Evolutionary conservation across 2,113 vertebrate genomes (phyloP).

Genomic region (Plestiodon gilberti): DNA sequence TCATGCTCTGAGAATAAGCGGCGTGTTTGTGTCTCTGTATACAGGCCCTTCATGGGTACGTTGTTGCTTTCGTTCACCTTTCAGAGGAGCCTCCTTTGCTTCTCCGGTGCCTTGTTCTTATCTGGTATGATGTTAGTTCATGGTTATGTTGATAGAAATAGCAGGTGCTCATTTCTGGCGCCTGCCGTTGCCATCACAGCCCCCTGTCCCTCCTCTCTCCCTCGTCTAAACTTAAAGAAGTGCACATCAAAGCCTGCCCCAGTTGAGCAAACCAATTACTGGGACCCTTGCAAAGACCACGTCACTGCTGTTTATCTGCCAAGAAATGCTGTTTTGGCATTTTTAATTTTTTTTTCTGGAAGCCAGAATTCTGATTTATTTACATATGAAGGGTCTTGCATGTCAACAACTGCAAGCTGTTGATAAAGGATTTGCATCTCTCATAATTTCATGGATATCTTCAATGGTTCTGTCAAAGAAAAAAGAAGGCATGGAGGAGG

Average conservation of each 20-base stretch:
- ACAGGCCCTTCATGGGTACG: constrained; percentile 22
- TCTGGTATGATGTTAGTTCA: constrained; percentile 57
- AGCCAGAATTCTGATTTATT: constrained; percentile 54
- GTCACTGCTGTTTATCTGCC: constrained; percentile 62
- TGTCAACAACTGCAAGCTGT: constrained; percentile 72
- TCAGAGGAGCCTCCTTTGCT: constrained; percentile 32
- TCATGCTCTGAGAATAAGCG: constrained; percentile 64
- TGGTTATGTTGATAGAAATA: constrained; percentile 47
- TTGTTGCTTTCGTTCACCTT: constrained; percentile 40
- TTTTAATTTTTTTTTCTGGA: constrained; percentile 32
- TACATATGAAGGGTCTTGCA: constrained; percentile 55
- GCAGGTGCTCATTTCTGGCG: neutral
- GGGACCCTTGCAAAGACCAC: constrained; percentile 16
- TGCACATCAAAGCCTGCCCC: constrained; percentile 48
- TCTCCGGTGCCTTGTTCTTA: constrained; percentile 21
- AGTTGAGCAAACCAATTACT: constrained; percentile 56
- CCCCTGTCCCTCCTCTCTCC: neutral
- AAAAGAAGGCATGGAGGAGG: constrained; percentile 3
- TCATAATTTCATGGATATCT: constrained; percentile 67
- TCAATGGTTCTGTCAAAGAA: constrained; percentile 51
- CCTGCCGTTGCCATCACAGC: neutral
- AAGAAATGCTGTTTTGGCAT: constrained; percentile 54
- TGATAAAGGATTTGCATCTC: constrained; percentile 75
- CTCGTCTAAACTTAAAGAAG: constrained; percentile 34
- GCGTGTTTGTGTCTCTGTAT: constrained; percentile 30